These are phyloP conservation scores for Mellilla xanthometata DNA, from an alignment of 2,888 invertebrate genomes.

Conservation along the genomic window DNA sequence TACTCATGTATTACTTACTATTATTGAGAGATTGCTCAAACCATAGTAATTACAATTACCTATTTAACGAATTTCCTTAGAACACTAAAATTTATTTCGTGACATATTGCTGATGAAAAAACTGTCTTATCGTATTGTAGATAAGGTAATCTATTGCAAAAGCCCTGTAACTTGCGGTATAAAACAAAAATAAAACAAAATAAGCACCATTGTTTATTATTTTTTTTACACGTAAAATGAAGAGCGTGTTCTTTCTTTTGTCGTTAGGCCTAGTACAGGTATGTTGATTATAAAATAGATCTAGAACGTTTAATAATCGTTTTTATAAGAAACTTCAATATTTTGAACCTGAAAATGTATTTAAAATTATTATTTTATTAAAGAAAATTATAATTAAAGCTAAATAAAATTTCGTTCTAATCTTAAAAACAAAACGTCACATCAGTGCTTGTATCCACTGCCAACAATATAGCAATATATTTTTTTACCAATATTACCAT, in stretches of 20 bases:
- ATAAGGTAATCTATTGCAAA: slow-evolving; percentile 9
- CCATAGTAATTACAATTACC: background rate
- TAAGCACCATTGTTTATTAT: slow-evolving; percentile 3
- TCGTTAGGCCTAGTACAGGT: slow-evolving; percentile 24
- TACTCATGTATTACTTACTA: no score
- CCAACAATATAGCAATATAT: no score
- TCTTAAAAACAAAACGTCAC: no score
- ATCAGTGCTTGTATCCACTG: no score
- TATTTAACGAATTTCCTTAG: background rate
- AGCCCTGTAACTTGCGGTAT: slow-evolving; percentile 8
- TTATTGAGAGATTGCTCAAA: no score
- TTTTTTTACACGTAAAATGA: slow-evolving; percentile 22
- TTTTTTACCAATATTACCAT: no score
- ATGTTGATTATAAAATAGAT: slow-evolving; percentile 2
- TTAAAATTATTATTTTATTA: no score
- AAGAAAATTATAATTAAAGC: no score
- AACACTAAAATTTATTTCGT: slow-evolving; percentile 7
- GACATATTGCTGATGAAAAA: slow-evolving; percentile 14
- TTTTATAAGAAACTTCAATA: no score
- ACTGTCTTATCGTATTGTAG: slow-evolving; percentile 11
- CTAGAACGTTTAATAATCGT: no score
- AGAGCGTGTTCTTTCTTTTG: slow-evolving; percentile 11
- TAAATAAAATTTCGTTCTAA: no score
- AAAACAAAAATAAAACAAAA: slow-evolving; percentile 13
- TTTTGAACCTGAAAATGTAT: no score